phyloP scores from a whole-genome alignment of 1,140 invertebrate species.

The Lutraria rhynchaena region DNA sequence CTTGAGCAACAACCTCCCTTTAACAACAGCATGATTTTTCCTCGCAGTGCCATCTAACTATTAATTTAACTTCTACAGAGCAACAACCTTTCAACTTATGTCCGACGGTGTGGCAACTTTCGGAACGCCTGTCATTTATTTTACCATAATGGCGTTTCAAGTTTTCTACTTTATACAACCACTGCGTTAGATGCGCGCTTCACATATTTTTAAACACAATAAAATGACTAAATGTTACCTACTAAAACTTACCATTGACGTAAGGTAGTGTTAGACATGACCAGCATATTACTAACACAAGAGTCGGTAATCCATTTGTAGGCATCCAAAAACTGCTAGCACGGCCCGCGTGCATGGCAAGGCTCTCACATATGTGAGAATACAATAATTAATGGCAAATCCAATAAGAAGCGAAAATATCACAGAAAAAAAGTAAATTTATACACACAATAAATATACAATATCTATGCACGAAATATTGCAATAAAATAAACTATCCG shows the following conservation, averaged over 20 bases:
- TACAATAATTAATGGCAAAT: background rate
- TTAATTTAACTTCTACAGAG: too few relatives aligned
- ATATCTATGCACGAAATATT: background rate
- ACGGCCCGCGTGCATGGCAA: constrained; percentile 46
- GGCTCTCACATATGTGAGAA: constrained; percentile 7
- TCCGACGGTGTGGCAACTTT: too few relatives aligned
- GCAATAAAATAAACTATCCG: background rate
- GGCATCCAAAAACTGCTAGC: constrained; percentile 32
- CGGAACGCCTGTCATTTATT: too few relatives aligned
- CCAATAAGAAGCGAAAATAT: background rate
- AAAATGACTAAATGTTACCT: background rate
- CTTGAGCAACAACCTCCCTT: too few relatives aligned
- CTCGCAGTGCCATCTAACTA: too few relatives aligned
- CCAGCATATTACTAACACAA: constrained; percentile 31
- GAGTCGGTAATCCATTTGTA: constrained; percentile 12
- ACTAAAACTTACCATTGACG: constrained; percentile 15
- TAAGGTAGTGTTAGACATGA: constrained; percentile 15
- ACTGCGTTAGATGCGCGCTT: too few relatives aligned
- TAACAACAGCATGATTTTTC: too few relatives aligned
- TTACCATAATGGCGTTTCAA: too few relatives aligned
- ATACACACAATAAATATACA: background rate
- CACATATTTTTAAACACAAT: too few relatives aligned
- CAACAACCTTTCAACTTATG: too few relatives aligned
- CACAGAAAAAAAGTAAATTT: background rate
- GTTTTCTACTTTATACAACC: too few relatives aligned